Conservation (phyloP, 2,113 vertebrate species). For the Urocitellus parryii region DNA sequence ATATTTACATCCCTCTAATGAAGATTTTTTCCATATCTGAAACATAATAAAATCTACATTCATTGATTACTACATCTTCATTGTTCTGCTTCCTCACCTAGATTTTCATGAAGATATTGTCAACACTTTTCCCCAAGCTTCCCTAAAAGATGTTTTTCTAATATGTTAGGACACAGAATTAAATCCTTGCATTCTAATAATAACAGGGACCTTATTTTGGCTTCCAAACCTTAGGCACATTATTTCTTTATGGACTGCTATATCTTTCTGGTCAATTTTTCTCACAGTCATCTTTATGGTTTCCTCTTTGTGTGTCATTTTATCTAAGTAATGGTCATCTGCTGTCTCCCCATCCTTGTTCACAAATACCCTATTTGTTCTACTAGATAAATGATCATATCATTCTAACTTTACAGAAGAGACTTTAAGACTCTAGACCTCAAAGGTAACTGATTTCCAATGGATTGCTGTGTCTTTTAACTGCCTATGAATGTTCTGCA, state of each 20-base stretch:
- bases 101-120: not conserved
- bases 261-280: not conserved
- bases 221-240: not conserved
- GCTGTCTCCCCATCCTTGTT: not conserved
- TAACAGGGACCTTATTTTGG: not conserved
- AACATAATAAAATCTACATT: not conserved
- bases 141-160: not conserved
- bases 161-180: not conserved
- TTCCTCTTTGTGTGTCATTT: not conserved
- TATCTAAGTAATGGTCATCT: not conserved
- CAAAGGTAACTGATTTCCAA: not conserved
- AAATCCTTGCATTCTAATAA: not conserved
- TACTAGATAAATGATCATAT: not conserved
- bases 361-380: not conserved
- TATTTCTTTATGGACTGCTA: not conserved
- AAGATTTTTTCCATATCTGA: constrained; percentile 27
- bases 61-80: not conserved
- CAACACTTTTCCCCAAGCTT: not conserved
- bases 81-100: not conserved
- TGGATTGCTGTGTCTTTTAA: not conserved
- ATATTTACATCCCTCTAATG: not conserved
- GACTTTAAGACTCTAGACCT: not conserved
- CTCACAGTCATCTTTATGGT: not conserved
- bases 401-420: not conserved
- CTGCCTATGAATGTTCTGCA: not conserved